Percentiles rank a stretch among this genome's conserved stretches.
Conservation (phyloP, 2,888 invertebrate species). For the Lasius platythorax region DNA sequence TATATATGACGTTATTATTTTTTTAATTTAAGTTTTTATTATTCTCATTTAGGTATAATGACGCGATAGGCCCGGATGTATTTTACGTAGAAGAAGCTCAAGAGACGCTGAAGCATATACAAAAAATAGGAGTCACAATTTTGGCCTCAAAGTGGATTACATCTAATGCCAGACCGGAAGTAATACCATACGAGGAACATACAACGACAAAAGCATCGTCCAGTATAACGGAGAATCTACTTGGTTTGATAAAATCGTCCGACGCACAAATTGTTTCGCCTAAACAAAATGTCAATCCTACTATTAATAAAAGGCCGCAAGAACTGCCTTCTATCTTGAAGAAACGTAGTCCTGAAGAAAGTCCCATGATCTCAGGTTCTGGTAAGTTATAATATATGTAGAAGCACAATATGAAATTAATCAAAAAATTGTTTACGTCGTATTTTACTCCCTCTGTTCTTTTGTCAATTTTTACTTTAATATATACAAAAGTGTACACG, state of each 20-base stretch:
- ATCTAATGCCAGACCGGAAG: conserved; percentile 90
- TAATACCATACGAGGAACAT: conserved; percentile 83
- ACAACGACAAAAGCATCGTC: conserved; percentile 74
- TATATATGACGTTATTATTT: neutral
- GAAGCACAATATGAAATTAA: neutral
- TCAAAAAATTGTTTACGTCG: neutral
- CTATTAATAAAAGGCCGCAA: conserved; percentile 84
- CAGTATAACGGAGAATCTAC: conserved; percentile 85
- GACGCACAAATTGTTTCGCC: conserved; percentile 83
- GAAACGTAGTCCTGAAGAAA: conserved; percentile 87
- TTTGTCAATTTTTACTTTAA: neutral
- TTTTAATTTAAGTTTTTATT: conserved; percentile 24
- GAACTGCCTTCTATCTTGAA: conserved; percentile 88
- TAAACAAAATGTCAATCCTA: conserved; percentile 72
- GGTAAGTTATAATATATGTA: conserved; percentile 69
- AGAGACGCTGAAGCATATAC: conserved; percentile 92
- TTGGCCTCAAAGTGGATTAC: conserved; percentile 90
- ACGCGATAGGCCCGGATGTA: conserved; percentile 90
- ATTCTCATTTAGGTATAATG: conserved; percentile 86
- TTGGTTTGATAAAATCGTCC: conserved; percentile 83
- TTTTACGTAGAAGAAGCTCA: conserved; percentile 97
- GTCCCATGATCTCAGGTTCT: conserved; percentile 84
- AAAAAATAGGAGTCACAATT: conserved; percentile 92
- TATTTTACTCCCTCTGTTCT: neutral
- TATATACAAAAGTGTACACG: neutral